Evolutionary conservation across 1,140 invertebrate genomes (phyloP).

Genomic region (Ceratoteleas bidentatus): DNA sequence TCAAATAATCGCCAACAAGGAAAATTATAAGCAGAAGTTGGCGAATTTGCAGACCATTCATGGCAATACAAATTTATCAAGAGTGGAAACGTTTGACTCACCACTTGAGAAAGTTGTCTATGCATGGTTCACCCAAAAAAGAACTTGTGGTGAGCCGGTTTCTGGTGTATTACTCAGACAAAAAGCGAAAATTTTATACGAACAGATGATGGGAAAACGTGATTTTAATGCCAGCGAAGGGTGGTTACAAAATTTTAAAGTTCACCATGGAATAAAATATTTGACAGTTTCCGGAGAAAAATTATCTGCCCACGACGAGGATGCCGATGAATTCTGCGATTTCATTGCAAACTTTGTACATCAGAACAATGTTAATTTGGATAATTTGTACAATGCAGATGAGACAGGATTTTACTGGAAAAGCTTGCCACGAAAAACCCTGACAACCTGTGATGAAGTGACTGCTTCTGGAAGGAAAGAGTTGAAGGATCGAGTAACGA

Average conservation of each 20-base stretch:
- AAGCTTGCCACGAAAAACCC: conserved; percentile 52
- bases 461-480: conserved; percentile 35
- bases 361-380: conserved; percentile 32
- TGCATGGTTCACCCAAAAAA: conserved; percentile 14
- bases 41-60: no score
- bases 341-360: conserved; percentile 44
- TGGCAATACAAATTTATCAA: conserved; percentile 4
- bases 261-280: conserved; percentile 24
- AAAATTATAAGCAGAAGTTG: no score
- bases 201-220: conserved; percentile 7
- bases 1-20: no score
- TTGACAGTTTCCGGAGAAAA: conserved; percentile 48
- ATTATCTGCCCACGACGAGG: conserved; percentile 52
- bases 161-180: conserved; percentile 3
- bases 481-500: conserved; percentile 48
- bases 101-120: conserved; percentile 12
- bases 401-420: conserved; percentile 51
- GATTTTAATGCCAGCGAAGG: conserved; percentile 32
- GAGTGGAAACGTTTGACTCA: conserved; percentile 17
- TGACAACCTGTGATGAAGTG: conserved; percentile 35
- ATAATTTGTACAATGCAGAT: conserved; percentile 58
- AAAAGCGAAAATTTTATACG: conserved; percentile 5
- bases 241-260: conserved; percentile 7
- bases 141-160: conserved; percentile 5
- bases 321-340: conserved; percentile 36